phyloP scores from a whole-genome alignment of 2,888 invertebrate species.

The Metellina segmentata region DNA sequence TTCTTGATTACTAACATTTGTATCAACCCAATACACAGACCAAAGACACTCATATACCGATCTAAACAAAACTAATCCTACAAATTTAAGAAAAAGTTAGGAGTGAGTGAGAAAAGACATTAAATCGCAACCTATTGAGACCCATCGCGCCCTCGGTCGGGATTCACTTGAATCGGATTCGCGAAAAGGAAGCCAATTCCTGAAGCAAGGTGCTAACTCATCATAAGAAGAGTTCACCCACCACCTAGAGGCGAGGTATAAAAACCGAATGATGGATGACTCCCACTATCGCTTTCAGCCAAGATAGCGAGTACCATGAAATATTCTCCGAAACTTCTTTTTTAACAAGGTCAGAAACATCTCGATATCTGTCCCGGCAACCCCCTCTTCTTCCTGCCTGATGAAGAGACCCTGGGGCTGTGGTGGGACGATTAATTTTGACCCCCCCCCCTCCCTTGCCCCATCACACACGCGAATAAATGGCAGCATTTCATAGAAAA shows the following conservation, averaged over 20 bases:
- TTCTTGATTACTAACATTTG: too few species aligned
- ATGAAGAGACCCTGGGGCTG: background rate
- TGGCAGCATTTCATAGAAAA: too few species aligned
- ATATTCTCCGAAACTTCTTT: conserved; percentile 61
- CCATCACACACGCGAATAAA: too few species aligned
- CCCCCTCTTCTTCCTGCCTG: background rate
- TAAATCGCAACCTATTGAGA: too few species aligned
- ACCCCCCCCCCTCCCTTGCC: background rate
- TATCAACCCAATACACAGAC: too few species aligned
- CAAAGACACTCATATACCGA: too few species aligned
- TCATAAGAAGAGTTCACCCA: conserved; percentile 8
- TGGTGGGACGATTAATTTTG: conserved; percentile 47
- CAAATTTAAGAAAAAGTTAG: too few species aligned
- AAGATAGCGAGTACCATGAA: conserved; percentile 49
- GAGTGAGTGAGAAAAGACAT: too few species aligned
- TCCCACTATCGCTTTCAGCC: conserved; percentile 57
- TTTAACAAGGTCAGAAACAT: conserved; percentile 68
- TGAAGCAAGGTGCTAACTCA: conserved; percentile 24
- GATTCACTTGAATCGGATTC: too few species aligned
- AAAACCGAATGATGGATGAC: conserved; percentile 61
- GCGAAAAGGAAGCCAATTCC: too few species aligned
- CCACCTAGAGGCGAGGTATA: conserved; percentile 30
- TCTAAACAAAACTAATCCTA: too few species aligned
- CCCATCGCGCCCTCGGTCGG: too few species aligned
- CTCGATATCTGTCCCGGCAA: conserved; percentile 52